Evolutionary conservation across 2,888 invertebrate genomes (phyloP).

Genomic region (Chorisops tibialis): DNA sequence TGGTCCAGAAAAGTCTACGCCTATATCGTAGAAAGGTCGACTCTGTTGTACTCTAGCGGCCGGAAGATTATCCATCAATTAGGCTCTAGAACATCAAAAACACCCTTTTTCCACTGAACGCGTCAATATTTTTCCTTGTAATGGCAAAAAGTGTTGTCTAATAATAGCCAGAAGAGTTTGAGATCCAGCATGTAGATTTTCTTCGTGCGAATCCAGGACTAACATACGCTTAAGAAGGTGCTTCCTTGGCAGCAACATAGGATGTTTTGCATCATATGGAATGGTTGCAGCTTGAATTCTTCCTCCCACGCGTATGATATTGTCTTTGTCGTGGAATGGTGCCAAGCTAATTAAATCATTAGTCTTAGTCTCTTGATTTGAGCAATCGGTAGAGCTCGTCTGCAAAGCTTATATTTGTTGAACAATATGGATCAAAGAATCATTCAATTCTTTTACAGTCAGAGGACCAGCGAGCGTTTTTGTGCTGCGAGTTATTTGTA

Average conservation of each 20-base stretch:
- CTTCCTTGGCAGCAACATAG: too few species aligned
- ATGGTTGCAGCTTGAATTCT: too few species aligned
- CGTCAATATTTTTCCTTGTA: not conserved
- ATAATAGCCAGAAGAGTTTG: too few species aligned
- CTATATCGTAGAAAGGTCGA: too few species aligned
- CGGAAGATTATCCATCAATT: slow-evolving; percentile 6
- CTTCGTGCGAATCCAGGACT: slow-evolving; percentile 7
- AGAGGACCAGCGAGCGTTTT: not conserved
- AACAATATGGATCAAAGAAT: too few species aligned
- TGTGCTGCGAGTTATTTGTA: not conserved
- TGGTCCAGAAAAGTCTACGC: too few species aligned
- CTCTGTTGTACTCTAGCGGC: not conserved
- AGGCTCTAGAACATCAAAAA: slow-evolving; percentile 28
- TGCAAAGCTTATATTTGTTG: too few species aligned
- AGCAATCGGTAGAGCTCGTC: not conserved
- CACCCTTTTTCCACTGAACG: slow-evolving; percentile 5
- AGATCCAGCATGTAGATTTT: too few species aligned
- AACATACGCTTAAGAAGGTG: slow-evolving; percentile 13
- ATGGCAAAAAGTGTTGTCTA: slow-evolving; percentile 21
- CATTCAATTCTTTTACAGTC: not conserved
- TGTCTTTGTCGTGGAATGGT: slow-evolving; percentile 13
- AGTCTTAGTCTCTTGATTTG: not conserved
- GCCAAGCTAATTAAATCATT: not conserved
- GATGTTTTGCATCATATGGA: too few species aligned
- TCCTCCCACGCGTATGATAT: too few species aligned